Conservation (phyloP, 2,113 vertebrate species). For the Brienomyrus brachyistius region DNA sequence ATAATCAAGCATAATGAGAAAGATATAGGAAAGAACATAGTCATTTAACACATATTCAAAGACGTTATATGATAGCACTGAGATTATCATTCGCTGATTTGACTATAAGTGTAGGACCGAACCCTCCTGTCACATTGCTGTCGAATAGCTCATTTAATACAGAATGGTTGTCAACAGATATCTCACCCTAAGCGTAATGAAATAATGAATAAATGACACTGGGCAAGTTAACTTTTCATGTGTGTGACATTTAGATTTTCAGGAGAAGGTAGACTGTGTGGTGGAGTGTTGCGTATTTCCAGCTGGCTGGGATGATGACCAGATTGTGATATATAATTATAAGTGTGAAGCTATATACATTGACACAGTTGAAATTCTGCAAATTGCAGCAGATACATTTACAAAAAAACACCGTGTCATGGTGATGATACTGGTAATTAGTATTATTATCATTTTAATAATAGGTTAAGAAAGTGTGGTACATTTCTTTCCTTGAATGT, state of each 20-base stretch:
- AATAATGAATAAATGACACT: conserved; percentile 31
- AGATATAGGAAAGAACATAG: neutral
- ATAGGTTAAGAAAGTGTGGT: neutral
- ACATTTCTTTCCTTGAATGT: conserved; percentile 16
- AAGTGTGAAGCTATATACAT: neutral
- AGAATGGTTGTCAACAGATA: neutral
- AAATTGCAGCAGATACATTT: neutral
- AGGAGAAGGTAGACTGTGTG: conserved; percentile 18
- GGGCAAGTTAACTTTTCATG: conserved; percentile 49
- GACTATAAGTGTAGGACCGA: neutral
- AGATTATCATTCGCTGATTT: neutral
- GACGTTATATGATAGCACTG: neutral
- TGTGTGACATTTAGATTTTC: conserved; percentile 32
- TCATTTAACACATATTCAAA: neutral
- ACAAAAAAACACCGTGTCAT: neutral
- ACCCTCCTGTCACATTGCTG: neutral
- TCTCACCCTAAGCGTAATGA: neutral
- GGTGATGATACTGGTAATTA: neutral
- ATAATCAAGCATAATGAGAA: neutral
- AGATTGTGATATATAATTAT: neutral
- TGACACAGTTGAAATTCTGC: neutral
- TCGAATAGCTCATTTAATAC: neutral
- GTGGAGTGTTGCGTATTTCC: neutral
- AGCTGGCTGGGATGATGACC: neutral
- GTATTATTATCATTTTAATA: conserved; percentile 30